These are phyloP conservation scores for Meda fulgida DNA, from an alignment of 2,797 vertebrate species.

Conservation along the genomic window DNA sequence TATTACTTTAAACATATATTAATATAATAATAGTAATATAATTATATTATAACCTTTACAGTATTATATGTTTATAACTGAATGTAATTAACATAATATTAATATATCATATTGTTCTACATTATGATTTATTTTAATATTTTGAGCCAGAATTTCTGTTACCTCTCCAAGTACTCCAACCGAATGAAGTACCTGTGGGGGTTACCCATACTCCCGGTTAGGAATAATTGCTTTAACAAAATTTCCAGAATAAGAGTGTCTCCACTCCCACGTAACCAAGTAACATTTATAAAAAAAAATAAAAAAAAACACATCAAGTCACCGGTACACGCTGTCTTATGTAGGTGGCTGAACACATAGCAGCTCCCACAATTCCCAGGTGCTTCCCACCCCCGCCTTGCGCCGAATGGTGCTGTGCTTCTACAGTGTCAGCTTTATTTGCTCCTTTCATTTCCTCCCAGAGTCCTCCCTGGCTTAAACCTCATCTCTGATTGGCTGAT, in stretches of 20 bases:
- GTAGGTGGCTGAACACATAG: conserved; percentile 41
- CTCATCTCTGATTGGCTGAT: conserved; percentile 51
- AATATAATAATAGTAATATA: neutral
- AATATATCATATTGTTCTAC: neutral
- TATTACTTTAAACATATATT: neutral
- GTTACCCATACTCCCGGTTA: neutral
- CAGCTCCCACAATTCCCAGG: conserved; percentile 43
- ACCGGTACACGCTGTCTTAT: conserved; percentile 18
- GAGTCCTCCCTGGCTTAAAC: conserved; percentile 44
- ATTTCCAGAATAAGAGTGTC: neutral
- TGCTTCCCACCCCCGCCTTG: conserved; percentile 39
- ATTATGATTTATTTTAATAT: neutral
- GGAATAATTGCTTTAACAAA: conserved; percentile 1
- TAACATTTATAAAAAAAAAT: conserved; percentile 27
- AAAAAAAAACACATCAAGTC: conserved; percentile 32
- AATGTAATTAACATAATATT: neutral
- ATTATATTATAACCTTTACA: neutral
- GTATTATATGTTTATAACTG: neutral
- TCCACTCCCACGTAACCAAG: conserved; percentile 12
- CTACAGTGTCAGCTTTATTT: conserved; percentile 60
- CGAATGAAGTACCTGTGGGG: conserved; percentile 1
- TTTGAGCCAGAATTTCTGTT: neutral
- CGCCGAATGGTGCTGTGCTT: conserved; percentile 16
- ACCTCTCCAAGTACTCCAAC: neutral
- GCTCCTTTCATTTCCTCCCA: conserved; percentile 59